A percentile compares a stretch with the other conserved stretches of the same genome.
Conservation (phyloP, 2,888 invertebrate genomes). For the Drosophila maculinotata region DNA sequence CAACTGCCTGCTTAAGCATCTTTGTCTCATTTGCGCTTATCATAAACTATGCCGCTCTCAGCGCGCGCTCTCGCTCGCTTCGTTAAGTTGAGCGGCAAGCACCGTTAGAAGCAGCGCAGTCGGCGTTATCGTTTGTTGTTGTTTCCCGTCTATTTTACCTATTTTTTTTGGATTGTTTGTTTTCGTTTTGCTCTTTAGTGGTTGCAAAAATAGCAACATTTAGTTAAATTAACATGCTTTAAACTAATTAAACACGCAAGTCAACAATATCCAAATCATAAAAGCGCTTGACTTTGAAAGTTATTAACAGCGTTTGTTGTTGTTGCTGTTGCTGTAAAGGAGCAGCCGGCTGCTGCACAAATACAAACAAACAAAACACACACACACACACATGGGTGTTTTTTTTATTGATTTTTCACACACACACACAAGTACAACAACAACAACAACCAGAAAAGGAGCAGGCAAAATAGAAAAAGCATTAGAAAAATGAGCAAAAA, state of each 20-base stretch:
- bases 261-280: conserved; percentile 14
- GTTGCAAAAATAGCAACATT: conserved; percentile 32
- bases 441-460: conserved; percentile 26
- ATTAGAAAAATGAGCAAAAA: conserved; percentile 29
- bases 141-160: conserved; percentile 12
- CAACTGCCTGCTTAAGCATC: conserved; percentile 1
- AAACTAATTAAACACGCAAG: conserved; percentile 72
- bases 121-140: conserved; percentile 30
- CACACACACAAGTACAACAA: conserved; percentile 22
- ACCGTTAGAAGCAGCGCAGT: conserved; percentile 54
- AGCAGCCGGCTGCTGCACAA: conserved; percentile 62
- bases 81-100: conserved; percentile 40
- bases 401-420: conserved; percentile 60
- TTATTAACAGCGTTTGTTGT: conserved; percentile 7
- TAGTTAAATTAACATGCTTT: conserved; percentile 54
- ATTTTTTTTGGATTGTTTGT: conserved; percentile 5
- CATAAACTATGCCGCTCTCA: conserved; percentile 7
- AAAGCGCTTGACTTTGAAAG: conserved; percentile 9
- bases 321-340: conserved; percentile 12
- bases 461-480: conserved; percentile 28
- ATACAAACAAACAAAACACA: conserved; percentile 27
- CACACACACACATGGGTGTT: conserved; percentile 17
- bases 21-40: conserved; percentile 30
- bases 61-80: conserved; percentile 15
- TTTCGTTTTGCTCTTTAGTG: conserved; percentile 26